phyloP scores from a whole-genome alignment of 2,888 invertebrate species.

The Drosophila rellima region DNA sequence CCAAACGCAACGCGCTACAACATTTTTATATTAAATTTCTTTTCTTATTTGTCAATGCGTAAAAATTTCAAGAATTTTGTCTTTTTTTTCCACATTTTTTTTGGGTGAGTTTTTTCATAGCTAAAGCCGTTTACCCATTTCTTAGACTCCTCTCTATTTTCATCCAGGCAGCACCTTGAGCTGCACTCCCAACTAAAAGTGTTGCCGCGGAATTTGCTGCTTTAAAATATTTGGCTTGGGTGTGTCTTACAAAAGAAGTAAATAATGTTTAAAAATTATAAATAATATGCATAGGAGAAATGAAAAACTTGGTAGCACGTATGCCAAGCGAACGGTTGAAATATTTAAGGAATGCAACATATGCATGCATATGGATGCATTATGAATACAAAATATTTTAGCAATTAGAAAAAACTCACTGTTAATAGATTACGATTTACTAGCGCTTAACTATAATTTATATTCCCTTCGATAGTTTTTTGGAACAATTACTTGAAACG shows the following conservation, averaged over 20 bases:
- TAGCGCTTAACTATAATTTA: too few relatives aligned
- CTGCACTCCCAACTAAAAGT: constrained; percentile 37
- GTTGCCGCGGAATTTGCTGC: constrained; percentile 49
- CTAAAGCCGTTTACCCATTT: background rate
- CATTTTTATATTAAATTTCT: constrained; percentile 65
- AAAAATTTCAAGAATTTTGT: constrained; percentile 59
- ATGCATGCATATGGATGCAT: background rate
- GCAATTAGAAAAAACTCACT: too few relatives aligned
- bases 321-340: constrained; percentile 4
- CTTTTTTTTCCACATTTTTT: constrained; percentile 5
- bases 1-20: constrained; percentile 53
- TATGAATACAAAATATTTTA: constrained; percentile 1
- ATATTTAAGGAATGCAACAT: constrained; percentile 8
- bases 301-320: constrained; percentile 11
- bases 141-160: background rate
- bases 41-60: constrained; percentile 54
- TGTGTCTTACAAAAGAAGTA: constrained; percentile 20
- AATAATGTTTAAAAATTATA: constrained; percentile 14
- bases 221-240: constrained; percentile 7
- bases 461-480: too few relatives aligned
- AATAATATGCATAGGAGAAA: constrained; percentile 17
- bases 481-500: background rate
- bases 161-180: background rate
- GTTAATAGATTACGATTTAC: too few relatives aligned
- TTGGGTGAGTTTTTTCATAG: background rate